phyloP scores from a whole-genome alignment of 2,113 vertebrate species.

The Cryptomyrus ogoouensis region DNA sequence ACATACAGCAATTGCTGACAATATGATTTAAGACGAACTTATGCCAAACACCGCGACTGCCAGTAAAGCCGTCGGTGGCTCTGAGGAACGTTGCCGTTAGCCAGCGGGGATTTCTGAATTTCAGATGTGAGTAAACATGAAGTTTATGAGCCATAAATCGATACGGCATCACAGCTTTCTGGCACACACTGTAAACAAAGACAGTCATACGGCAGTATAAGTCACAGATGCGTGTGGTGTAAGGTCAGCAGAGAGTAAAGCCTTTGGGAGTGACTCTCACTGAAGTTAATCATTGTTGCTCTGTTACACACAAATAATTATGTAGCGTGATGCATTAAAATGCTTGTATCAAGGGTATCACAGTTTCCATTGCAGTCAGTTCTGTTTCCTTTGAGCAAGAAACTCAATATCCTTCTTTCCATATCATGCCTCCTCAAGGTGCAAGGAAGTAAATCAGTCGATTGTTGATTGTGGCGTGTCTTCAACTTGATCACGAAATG shows the following conservation, averaged over 20 bases:
- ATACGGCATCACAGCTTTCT: background rate
- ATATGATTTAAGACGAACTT: background rate
- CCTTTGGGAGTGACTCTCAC: background rate
- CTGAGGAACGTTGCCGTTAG: background rate
- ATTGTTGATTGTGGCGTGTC: background rate
- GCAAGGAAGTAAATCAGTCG: background rate
- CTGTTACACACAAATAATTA: background rate
- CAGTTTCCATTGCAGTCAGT: background rate
- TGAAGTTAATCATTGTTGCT: background rate
- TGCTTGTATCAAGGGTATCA: background rate
- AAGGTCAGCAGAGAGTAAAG: background rate
- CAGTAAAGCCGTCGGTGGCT: background rate
- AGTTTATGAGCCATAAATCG: conserved; percentile 5
- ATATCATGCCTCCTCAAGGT: background rate
- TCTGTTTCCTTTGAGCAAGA: background rate
- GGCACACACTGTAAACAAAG: background rate
- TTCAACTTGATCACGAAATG: background rate
- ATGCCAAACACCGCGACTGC: background rate
- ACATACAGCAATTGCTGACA: background rate
- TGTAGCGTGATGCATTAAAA: background rate
- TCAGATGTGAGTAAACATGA: background rate
- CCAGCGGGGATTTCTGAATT: background rate
- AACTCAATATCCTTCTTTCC: background rate
- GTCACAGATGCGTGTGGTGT: background rate
- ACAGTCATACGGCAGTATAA: background rate